Percentiles rank a stretch among this genome's conserved stretches.
Conservation (phyloP, 2,888 invertebrate genomes). For the Lapara coniferarum region DNA sequence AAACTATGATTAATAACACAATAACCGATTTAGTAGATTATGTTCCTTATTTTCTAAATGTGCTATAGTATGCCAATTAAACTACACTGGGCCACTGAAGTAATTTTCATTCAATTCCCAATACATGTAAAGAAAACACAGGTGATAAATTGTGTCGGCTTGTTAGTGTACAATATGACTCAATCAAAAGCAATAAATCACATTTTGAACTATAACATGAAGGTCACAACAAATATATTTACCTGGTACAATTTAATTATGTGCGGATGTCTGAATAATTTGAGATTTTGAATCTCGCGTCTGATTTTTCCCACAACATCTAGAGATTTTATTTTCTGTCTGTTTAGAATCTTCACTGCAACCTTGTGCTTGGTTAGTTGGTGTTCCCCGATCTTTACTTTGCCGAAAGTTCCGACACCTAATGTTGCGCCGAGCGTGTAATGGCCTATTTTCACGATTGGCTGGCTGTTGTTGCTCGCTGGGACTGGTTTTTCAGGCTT, state of each 20-base stretch:
- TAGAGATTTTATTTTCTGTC: conserved; percentile 99
- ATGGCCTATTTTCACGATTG: conserved; percentile 98
- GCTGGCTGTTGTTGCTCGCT: conserved; percentile 81
- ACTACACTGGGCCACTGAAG: too few relatives aligned
- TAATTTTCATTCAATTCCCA: not conserved
- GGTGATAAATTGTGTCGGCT: too few relatives aligned
- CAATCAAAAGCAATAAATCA: not conserved
- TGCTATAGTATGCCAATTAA: too few relatives aligned
- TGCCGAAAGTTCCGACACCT: conserved; percentile 99
- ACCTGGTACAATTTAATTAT: conserved; percentile 98
- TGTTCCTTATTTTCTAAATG: too few relatives aligned
- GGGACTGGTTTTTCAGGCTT: conserved; percentile 72
- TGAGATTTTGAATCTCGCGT: conserved; percentile 99
- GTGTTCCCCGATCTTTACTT: conserved; percentile 99
- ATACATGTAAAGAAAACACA: too few relatives aligned
- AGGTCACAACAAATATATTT: conserved; percentile 32
- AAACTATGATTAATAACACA: too few relatives aligned
- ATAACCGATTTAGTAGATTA: too few relatives aligned
- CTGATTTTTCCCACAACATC: conserved; percentile 99
- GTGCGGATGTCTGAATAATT: conserved; percentile 99
- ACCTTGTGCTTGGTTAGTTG: conserved; percentile 99
- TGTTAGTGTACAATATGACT: too few relatives aligned
- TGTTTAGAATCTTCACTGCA: conserved; percentile 98
- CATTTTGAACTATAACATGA: conserved; percentile 41
- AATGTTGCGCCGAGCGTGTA: conserved; percentile 94